Conservation (phyloP, 2,113 vertebrate genomes). For the Ophiodon elongatus region DNA sequence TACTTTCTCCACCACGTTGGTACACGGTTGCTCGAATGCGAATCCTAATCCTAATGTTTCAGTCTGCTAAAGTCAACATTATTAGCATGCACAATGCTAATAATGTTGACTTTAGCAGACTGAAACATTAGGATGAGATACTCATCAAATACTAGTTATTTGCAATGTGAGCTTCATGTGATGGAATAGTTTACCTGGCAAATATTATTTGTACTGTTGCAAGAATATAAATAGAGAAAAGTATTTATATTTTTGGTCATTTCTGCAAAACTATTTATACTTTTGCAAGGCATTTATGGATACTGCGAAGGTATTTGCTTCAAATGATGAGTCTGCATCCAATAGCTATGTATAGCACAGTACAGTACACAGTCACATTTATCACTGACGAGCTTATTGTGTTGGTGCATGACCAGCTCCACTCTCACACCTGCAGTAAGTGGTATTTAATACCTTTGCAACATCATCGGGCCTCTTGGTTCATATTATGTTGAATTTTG, state of each 20-base stretch:
- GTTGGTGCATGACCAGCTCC: background rate
- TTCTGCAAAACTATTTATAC: constrained; percentile 55
- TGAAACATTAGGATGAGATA: background rate
- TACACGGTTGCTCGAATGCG: background rate
- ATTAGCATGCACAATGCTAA: background rate
- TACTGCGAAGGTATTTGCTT: constrained; percentile 24
- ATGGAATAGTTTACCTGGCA: constrained; percentile 1
- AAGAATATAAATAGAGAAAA: constrained; percentile 6
- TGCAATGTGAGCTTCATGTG: background rate
- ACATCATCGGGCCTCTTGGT: background rate
- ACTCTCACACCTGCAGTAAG: constrained; percentile 60
- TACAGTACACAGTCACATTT: constrained; percentile 38
- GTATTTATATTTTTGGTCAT: constrained; percentile 39
- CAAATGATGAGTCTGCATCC: constrained; percentile 27
- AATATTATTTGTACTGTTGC: constrained; percentile 10
- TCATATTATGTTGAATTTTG: background rate
- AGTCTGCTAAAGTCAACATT: no score
- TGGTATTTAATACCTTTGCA: background rate
- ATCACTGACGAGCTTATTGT: constrained; percentile 53
- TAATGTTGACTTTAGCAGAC: background rate
- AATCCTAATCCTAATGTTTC: background rate
- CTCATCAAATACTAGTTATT: background rate
- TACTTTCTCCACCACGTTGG: background rate
- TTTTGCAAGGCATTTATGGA: constrained; percentile 35
- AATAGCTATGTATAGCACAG: constrained; percentile 48